A percentile compares a stretch with the other conserved stretches of the same genome.
These are phyloP conservation scores for Malurus leucopterus DNA, from an alignment of 2,797 vertebrate species.

Conservation along the genomic window DNA sequence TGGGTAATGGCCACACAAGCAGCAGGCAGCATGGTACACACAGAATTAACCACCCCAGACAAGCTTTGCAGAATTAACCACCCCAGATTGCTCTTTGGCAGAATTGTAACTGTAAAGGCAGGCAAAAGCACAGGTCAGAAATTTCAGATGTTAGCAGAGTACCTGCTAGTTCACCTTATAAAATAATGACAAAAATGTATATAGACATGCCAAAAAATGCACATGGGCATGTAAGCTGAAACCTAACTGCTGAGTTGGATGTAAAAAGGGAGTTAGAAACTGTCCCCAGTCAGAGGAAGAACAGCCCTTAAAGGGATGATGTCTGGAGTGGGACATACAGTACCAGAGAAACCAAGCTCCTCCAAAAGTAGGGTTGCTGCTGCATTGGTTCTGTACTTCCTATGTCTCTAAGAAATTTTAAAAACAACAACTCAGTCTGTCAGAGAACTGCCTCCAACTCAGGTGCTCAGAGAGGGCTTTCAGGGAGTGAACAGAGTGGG, in stretches of 20 bases:
- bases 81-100: neutral
- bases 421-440: neutral
- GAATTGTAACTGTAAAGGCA: neutral
- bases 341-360: neutral
- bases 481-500: neutral
- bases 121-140: neutral
- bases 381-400: neutral
- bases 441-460: neutral
- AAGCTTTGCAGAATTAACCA: neutral
- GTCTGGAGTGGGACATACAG: neutral
- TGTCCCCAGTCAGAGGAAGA: neutral
- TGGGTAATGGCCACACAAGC: neutral
- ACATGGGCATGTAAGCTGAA: neutral
- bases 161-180: neutral
- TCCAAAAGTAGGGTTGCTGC: neutral
- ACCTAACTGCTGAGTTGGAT: neutral
- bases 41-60: neutral
- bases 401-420: neutral
- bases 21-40: neutral
- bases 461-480: neutral
- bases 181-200: neutral
- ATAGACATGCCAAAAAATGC: neutral
- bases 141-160: neutral
- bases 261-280: neutral
- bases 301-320: accelerated